Percentiles rank a stretch among this genome's conserved stretches.
Evolutionary conservation across 2,888 invertebrate species (phyloP).

Genomic region (Hymenopus coronatus): DNA sequence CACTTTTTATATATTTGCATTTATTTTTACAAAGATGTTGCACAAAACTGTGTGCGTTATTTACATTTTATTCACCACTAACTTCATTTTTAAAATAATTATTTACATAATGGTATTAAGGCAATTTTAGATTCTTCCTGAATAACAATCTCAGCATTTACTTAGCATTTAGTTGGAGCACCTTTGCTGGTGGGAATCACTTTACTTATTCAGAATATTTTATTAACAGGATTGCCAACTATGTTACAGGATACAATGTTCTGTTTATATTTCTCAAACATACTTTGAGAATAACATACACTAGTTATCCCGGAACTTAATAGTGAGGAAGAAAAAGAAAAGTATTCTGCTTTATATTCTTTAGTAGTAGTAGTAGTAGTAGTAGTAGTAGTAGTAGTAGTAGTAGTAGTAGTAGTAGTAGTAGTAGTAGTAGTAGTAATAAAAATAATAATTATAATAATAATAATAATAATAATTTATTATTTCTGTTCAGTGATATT

Average conservation of each 20-base stretch:
- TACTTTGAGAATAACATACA: too few species aligned
- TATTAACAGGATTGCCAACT: not conserved
- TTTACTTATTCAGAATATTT: not conserved
- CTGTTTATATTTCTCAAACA: too few species aligned
- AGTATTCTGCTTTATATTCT: not conserved
- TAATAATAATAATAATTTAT: too few species aligned
- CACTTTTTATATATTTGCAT: not conserved
- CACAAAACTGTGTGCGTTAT: not conserved
- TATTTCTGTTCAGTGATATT: not conserved
- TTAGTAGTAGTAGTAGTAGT: too few species aligned
- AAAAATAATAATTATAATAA: too few species aligned
- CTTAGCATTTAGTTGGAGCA: not conserved
- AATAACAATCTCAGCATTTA: not conserved
- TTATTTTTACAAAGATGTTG: not conserved
- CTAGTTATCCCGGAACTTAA: not conserved
- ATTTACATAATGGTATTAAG: not conserved
- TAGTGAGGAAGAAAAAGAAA: not conserved
- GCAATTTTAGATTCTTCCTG: not conserved
- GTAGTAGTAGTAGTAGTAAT: too few species aligned
- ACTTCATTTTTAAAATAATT: not conserved
- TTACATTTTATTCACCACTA: not conserved
- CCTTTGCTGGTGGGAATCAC: not conserved
- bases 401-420: too few species aligned
- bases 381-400: too few species aligned
- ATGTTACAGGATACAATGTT: not conserved